phyloP scores from a whole-genome alignment of 2,797 vertebrate species.

The Dromococcyx pavoninus region DNA sequence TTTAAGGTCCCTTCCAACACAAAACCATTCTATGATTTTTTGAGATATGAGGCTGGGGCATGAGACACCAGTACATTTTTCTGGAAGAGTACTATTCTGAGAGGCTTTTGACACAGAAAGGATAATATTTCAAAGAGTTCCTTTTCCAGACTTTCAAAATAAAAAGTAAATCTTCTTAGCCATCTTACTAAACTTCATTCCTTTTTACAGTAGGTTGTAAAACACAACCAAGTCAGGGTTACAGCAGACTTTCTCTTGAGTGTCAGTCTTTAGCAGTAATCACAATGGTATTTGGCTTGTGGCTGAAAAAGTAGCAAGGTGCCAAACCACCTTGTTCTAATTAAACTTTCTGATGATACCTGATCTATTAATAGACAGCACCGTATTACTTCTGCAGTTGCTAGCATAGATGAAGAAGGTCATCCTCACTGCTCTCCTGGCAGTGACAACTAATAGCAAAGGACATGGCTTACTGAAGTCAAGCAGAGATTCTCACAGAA shows the following conservation, averaged over 20 bases:
- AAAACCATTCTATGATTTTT: neutral
- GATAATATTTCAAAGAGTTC: neutral
- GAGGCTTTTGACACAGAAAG: neutral
- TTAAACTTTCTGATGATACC: conserved; percentile 49
- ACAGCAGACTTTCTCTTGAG: neutral
- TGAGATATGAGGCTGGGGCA: neutral
- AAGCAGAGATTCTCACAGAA: neutral
- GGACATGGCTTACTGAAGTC: neutral
- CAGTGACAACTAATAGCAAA: neutral
- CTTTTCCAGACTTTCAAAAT: neutral
- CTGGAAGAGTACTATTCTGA: neutral
- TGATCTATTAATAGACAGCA: conserved; percentile 48
- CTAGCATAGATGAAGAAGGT: conserved; percentile 12
- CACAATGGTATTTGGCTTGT: neutral
- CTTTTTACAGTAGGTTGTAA: neutral
- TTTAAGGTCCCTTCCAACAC: neutral
- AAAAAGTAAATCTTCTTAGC: neutral
- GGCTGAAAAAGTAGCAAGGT: neutral
- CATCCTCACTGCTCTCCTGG: neutral
- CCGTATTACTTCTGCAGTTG: neutral
- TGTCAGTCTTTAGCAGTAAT: neutral
- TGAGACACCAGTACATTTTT: neutral
- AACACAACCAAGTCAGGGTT: neutral
- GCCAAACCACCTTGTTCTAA: conserved; percentile 46
- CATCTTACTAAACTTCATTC: neutral